Conservation (phyloP, 2,113 vertebrate genomes). For the Aramus guarauna region DNA sequence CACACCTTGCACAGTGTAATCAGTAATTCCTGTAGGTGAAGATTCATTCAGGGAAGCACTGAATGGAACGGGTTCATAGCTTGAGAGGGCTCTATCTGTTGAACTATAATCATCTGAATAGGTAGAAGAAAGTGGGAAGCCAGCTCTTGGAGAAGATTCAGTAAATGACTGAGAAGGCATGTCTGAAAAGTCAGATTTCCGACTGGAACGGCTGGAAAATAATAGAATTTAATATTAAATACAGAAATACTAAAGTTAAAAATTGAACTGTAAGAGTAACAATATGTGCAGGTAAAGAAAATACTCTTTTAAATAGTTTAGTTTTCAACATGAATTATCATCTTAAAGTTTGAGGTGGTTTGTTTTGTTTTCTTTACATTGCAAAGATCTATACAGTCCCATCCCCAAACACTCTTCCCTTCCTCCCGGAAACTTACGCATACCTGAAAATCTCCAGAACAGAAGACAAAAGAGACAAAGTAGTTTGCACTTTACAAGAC, state of each 20-base stretch:
- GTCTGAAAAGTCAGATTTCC: slow-evolving; percentile 69
- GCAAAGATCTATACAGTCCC: not conserved
- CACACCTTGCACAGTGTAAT: slow-evolving; percentile 71
- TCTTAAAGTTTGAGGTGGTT: not conserved
- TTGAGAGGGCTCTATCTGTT: slow-evolving; percentile 57
- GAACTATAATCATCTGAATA: slow-evolving; percentile 66
- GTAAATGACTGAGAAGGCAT: slow-evolving; percentile 42
- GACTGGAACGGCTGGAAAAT: slow-evolving; percentile 68
- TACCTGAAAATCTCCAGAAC: not conserved
- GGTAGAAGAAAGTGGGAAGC: not conserved
- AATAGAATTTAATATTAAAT: not conserved
- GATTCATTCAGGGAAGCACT: slow-evolving; percentile 83
- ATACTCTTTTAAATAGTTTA: not conserved
- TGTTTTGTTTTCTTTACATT: not conserved
- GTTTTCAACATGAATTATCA: not conserved
- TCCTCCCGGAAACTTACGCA: not conserved
- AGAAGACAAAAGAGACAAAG: not conserved
- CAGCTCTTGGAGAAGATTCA: slow-evolving; percentile 47
- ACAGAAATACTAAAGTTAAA: not conserved
- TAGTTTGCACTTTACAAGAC: not conserved
- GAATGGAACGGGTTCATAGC: slow-evolving; percentile 75
- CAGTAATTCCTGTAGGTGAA: slow-evolving; percentile 77
- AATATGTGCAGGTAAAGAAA: not conserved
- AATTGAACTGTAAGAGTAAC: not conserved
- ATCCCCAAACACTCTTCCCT: not conserved